A percentile compares a stretch with the other conserved stretches of the same genome.
These are phyloP conservation scores for Myotis vivesi DNA, from an alignment of 2,797 vertebrate species.

Conservation along the genomic window DNA sequence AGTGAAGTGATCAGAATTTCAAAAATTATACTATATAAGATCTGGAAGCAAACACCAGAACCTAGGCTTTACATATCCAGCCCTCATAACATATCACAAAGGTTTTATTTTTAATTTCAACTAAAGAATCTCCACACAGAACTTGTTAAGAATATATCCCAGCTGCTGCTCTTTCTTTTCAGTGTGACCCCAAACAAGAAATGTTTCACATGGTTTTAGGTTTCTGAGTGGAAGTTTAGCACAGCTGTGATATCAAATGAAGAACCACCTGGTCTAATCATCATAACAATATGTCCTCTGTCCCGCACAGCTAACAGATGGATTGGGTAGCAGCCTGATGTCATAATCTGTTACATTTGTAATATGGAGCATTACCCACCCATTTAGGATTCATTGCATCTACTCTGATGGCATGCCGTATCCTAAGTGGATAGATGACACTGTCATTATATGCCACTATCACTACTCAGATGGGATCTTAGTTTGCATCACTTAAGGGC, in stretches of 20 bases:
- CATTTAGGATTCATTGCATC: constrained; percentile 56
- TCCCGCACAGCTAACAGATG: constrained; percentile 70
- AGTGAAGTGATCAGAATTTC: not conserved
- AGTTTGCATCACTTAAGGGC: constrained; percentile 66
- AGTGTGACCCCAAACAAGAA: constrained; percentile 69
- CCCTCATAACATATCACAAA: not conserved
- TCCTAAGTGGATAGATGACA: constrained; percentile 54
- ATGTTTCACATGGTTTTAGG: constrained; percentile 77
- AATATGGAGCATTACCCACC: constrained; percentile 52
- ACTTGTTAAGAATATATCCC: constrained; percentile 60
- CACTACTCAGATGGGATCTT: constrained; percentile 63
- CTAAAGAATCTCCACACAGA: not conserved
- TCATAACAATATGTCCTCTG: constrained; percentile 74
- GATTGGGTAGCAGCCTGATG: constrained; percentile 68
- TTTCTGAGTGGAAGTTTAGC: constrained; percentile 71
- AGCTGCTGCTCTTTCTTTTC: constrained; percentile 70
- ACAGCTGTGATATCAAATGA: constrained; percentile 79
- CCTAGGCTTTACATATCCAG: not conserved
- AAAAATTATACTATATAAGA: not conserved
- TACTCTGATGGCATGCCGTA: constrained; percentile 49
- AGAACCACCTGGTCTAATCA: constrained; percentile 77
- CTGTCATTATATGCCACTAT: constrained; percentile 52
- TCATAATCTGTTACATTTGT: constrained; percentile 72
- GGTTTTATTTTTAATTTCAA: constrained; percentile 57
- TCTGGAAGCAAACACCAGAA: not conserved